phyloP scores from a whole-genome alignment of 2,888 invertebrate species.

The Corbicula japonica region DNA sequence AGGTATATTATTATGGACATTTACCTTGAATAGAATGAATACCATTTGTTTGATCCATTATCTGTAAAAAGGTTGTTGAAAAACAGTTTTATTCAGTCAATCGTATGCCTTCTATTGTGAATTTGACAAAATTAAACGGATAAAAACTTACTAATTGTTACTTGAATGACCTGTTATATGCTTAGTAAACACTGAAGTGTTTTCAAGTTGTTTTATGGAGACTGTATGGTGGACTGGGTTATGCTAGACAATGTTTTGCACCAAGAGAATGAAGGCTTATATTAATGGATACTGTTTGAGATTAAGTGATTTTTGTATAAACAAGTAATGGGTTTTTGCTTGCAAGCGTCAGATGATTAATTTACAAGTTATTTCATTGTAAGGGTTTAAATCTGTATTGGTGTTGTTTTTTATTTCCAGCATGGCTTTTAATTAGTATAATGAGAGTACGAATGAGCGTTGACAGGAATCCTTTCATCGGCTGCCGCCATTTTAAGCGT shows the following conservation, averaged over 20 bases:
- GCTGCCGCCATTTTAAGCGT: no score
- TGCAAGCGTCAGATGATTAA: slow-evolving; percentile 52
- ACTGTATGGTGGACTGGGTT: slow-evolving; percentile 23
- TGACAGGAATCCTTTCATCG: no score
- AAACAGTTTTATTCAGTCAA: slow-evolving; percentile 62
- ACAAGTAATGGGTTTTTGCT: slow-evolving; percentile 65
- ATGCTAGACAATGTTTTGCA: slow-evolving; percentile 37
- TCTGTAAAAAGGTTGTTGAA: slow-evolving; percentile 61
- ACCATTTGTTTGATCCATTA: slow-evolving; percentile 51
- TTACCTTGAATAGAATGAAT: slow-evolving; percentile 25
- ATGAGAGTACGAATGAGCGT: slow-evolving; percentile 33
- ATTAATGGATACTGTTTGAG: slow-evolving; percentile 63
- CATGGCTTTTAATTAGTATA: slow-evolving; percentile 62
- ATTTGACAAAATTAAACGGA: slow-evolving; percentile 64
- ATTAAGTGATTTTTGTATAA: slow-evolving; percentile 67
- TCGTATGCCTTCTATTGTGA: slow-evolving; percentile 52
- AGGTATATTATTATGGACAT: slow-evolving; percentile 16
- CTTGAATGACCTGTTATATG: slow-evolving; percentile 48
- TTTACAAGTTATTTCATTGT: slow-evolving; percentile 58
- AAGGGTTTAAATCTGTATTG: slow-evolving; percentile 51
- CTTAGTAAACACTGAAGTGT: slow-evolving; percentile 59
- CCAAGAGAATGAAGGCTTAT: slow-evolving; percentile 6
- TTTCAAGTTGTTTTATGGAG: slow-evolving; percentile 55
- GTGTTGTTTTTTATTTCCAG: slow-evolving; percentile 38
- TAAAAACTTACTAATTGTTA: slow-evolving; percentile 68